A percentile compares a stretch with the other conserved stretches of the same genome.
These are phyloP conservation scores for Corticium candelabrum DNA, from an alignment of 37 sponge, comb jelly and placozoan genomes.

Conservation along the genomic window DNA sequence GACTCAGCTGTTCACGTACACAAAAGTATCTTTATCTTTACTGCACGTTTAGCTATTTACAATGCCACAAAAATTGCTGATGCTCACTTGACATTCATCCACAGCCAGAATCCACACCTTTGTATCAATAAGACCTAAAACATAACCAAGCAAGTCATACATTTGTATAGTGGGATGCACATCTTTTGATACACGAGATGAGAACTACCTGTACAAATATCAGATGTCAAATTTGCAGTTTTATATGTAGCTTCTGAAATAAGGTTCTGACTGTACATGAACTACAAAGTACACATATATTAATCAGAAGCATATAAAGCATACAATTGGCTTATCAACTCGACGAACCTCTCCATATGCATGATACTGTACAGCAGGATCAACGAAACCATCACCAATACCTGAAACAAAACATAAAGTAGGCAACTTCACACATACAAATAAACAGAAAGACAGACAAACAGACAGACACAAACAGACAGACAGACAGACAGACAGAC, in stretches of 20 bases:
- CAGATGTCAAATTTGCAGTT: conserved; percentile 36
- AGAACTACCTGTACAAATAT: conserved; percentile 41
- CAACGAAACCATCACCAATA: conserved; percentile 18
- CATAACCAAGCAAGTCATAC: not conserved
- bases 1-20: too few relatives aligned
- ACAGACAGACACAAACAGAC: too few relatives aligned
- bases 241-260: conserved; percentile 32
- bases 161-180: too few relatives aligned
- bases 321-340: too few relatives aligned
- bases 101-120: conserved; percentile 28
- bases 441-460: too few relatives aligned
- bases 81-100: conserved; percentile 52
- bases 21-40: too few relatives aligned
- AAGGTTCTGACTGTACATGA: conserved; percentile 10
- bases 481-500: too few relatives aligned
- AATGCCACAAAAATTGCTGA: too few relatives aligned
- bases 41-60: too few relatives aligned
- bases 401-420: conserved; percentile 1
- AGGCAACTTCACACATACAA: too few relatives aligned
- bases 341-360: conserved; percentile 3
- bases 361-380: conserved; percentile 11
- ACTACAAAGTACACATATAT: conserved; percentile 3
- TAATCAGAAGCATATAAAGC: too few relatives aligned
- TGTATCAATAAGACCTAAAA: conserved; percentile 35
- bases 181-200: too few relatives aligned